Conservation (phyloP, 2,888 invertebrate species). For the Helleia helle region DNA sequence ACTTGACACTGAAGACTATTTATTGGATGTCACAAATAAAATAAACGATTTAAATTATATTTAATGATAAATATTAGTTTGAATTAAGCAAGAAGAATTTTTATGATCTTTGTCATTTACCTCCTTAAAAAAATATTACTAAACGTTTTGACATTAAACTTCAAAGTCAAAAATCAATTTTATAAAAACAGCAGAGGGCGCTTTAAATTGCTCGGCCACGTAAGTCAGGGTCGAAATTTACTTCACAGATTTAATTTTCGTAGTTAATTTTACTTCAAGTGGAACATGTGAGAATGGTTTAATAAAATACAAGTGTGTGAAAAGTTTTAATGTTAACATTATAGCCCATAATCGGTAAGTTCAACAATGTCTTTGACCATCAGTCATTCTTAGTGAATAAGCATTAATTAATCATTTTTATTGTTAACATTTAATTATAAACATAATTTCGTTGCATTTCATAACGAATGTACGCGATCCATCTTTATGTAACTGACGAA, state of each 20-base stretch:
- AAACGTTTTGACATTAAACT: slow-evolving; percentile 40
- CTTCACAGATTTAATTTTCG: slow-evolving; percentile 51
- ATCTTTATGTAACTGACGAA: slow-evolving; percentile 12
- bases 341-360: slow-evolving; percentile 47
- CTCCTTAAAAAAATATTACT: too few relatives aligned
- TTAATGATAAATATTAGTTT: too few relatives aligned
- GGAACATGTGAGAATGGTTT: slow-evolving; percentile 60
- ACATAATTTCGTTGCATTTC: slow-evolving; percentile 25
- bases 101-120: too few relatives aligned
- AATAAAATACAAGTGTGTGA: slow-evolving; percentile 40
- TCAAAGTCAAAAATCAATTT: slow-evolving; percentile 55
- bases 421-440: slow-evolving; percentile 40
- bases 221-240: slow-evolving; percentile 71
- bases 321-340: slow-evolving; percentile 41
- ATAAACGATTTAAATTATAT: too few relatives aligned
- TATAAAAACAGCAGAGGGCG: slow-evolving; percentile 51
- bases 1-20: too few relatives aligned
- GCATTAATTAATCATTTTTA: slow-evolving; percentile 51
- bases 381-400: slow-evolving; percentile 61
- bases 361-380: slow-evolving; percentile 35
- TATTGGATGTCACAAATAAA: too few relatives aligned
- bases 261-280: slow-evolving; percentile 44
- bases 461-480: background rate
- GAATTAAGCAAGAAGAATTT: too few relatives aligned
- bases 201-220: slow-evolving; percentile 67